Evolutionary conservation across 2,888 invertebrate species (phyloP), one percentile per base, ranked within the genome.

Genomic region (Rhingia campestris): DNA sequence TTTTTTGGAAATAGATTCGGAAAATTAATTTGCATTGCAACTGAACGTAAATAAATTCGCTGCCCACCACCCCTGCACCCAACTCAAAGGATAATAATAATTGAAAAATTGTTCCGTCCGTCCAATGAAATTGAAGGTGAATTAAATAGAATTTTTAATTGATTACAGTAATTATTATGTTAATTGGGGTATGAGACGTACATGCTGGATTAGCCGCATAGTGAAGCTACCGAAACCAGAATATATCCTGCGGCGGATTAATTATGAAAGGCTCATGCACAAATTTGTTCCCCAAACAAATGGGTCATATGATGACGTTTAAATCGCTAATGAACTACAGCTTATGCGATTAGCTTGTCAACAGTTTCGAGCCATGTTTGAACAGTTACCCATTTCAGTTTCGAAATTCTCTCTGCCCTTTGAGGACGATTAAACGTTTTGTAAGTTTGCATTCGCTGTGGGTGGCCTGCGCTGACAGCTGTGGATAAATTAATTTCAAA

Each of bases 91-190:
- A 49, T 49, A 10, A 56, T 35, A n/a, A 56, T 69, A 69, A 69
- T 69, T 69, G 56, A 22, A 69, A 69, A 69, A 69, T 69, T n/a
- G 22, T 22, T 45, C 14, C 35, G 41, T 7, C 59, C n/a, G 43
- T 45, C 77, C 72, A 37, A 56, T 58, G 63, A 64, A 75, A 69
- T 75, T 81, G 67, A 82, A 72, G 56, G 54, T 30, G 63, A 69
- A 69, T 79, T 82, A 79, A 82, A 82, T 79, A 79, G 77, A 82
- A 82, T 82, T 79, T 82, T 82, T 77, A 82, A 82, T 82, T 82
- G 79, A 82, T 82, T 79, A 72, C 79, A 79, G 79, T 79, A 82
- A 82, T 82, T 79, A 79, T 64, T 73, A 58, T 58, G 79, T 74
- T 82, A 82, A 82, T 82, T 56, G 69, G 51, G 73, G 49, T 22